Evolutionary conservation across 2,888 invertebrate genomes (phyloP), one percentile per base, ranked within the genome.

Genomic region (Rhamphomyia laevipes): DNA sequence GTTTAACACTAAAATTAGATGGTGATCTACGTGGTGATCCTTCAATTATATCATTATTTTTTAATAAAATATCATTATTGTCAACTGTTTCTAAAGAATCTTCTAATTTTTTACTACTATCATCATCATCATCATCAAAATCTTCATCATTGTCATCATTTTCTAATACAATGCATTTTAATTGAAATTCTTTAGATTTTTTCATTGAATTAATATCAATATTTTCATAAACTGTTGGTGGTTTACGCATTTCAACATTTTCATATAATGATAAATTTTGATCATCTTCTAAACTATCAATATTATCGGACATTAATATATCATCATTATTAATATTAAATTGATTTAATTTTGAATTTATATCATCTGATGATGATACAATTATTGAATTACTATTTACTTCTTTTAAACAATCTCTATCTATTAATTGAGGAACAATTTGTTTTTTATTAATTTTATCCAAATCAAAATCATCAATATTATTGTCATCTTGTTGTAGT

Each of bases 1-100:
- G 79, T 53, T 77, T 73, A 0, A 82, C 81, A 55, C 79, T 81
- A 43, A 70, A 70, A 59, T 69, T 63, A 2, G 74, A 68, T 59
- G 68, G 64, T 23, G 66, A 68, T 46, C 64, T 68, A 45, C 61
- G 62, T 46, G 55, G 52, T 53, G 30, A 11, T 35, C n/a, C n/a
- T 5, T 35, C 35, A n/a, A 35, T n/a, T n/a, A 35, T 5, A 13
- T 35, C 35, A 35, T n/a, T 35, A 4, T 35, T 6, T 35, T 35
- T 35, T 35, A 27, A 27, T 27, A 27, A 27, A 27, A 4, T 27
- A 27, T 27, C 23, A 27, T 27, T 27, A 27, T 27, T 27, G 9
- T 27, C 23, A 27, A 27, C 23, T 7, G 4, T 27, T 27, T 27
- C 23, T 7, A 27, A 27, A 6, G 23, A 27, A 27, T 27, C 23